Evolutionary conservation across 2,797 vertebrate species (phyloP).

Genomic region (Galaxias olidus): DNA sequence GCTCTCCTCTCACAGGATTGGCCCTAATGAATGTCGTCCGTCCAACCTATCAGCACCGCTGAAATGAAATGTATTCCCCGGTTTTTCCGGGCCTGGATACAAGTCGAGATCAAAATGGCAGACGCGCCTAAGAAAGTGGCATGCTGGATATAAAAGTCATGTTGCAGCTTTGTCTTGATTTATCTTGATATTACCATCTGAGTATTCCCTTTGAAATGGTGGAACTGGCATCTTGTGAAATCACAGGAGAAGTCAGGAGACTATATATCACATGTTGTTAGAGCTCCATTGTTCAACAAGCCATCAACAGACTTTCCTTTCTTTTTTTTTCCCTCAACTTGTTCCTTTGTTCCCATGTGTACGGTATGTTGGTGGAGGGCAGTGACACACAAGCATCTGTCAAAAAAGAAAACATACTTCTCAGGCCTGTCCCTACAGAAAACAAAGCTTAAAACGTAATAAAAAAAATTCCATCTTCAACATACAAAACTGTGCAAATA

Average conservation of each 20-base stretch:
- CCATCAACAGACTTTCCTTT: constrained; percentile 57
- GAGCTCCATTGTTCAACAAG: constrained; percentile 68
- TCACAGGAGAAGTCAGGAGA: constrained; percentile 75
- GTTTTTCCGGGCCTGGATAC: constrained; percentile 47
- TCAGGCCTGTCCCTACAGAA: constrained; percentile 19
- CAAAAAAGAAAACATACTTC: constrained; percentile 25
- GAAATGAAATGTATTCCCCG: constrained; percentile 56
- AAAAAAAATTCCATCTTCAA: constrained; percentile 16
- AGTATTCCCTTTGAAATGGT: constrained; percentile 80
- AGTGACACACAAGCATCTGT: constrained; percentile 42
- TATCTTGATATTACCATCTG: constrained; percentile 73
- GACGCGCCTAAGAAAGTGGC: constrained; percentile 64
- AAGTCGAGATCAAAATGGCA: constrained; percentile 70
- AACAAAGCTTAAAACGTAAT: constrained; percentile 19
- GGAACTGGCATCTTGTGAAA: constrained; percentile 76
- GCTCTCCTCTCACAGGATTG: constrained; percentile 6
- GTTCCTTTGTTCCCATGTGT: constrained; percentile 58
- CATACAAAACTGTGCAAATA: constrained; percentile 20
- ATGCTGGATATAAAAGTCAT: constrained; percentile 71
- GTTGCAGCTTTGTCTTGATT: constrained; percentile 77
- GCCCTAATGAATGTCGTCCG: constrained; percentile 45
- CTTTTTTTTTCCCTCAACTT: constrained; percentile 42
- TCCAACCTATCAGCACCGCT: constrained; percentile 36
- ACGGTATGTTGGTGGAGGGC: constrained; percentile 50
- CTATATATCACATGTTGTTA: constrained; percentile 68